These are phyloP conservation scores for Coregonus suidteri DNA, from an alignment of 2,797 vertebrate genomes.

Conservation along the genomic window DNA sequence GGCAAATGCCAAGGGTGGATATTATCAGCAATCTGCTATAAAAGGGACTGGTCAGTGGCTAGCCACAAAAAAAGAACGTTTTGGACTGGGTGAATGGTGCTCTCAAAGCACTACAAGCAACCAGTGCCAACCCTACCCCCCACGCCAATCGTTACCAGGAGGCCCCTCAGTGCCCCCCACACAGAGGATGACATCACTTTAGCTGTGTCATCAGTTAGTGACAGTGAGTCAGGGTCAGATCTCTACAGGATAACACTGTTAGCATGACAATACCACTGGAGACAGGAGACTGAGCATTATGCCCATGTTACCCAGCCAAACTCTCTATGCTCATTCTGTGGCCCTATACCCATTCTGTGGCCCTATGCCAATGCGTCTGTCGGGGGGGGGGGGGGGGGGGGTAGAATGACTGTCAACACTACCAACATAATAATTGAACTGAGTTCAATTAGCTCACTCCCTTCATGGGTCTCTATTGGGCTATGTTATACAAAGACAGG, in stretches of 20 bases:
- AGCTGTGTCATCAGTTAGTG: not conserved
- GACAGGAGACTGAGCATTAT: not conserved
- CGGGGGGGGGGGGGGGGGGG: not conserved
- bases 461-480: not conserved
- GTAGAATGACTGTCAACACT: not conserved
- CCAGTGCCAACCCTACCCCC: slow-evolving; percentile 22
- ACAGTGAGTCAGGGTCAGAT: slow-evolving; percentile 18
- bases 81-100: not conserved
- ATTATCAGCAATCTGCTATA: too few species aligned
- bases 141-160: not conserved
- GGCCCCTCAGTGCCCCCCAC: slow-evolving; percentile 7
- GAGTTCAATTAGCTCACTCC: too few species aligned
- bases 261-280: not conserved
- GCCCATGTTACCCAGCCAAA: not conserved
- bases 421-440: too few species aligned
- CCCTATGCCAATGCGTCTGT: not conserved
- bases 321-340: not conserved
- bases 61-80: too few species aligned
- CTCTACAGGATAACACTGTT: slow-evolving; percentile 12
- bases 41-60: too few species aligned
- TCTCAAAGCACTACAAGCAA: not conserved
- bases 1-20: too few species aligned
- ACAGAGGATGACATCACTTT: not conserved
- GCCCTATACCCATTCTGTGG: too few species aligned
- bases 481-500: too few species aligned